Conservation (phyloP, 92 coral and sea anemone genomes). For the Virgularia gustaviana region DNA sequence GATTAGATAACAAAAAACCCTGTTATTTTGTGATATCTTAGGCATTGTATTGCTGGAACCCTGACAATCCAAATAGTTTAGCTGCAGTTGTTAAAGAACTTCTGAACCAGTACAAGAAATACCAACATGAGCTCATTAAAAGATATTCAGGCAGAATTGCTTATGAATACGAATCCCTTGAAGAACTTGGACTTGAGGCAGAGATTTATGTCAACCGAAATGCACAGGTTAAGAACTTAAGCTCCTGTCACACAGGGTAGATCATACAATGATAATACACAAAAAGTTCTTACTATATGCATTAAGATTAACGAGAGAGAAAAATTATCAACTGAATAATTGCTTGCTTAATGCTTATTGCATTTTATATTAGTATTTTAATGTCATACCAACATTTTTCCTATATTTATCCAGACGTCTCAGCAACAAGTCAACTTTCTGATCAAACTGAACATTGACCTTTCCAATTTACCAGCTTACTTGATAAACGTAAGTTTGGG, state of each 20-base stretch:
- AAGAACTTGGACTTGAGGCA: conserved; percentile 51
- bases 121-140: conserved; percentile 67
- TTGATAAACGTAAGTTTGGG: conserved; percentile 66
- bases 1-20: not conserved
- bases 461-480: conserved; percentile 70
- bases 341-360: not conserved
- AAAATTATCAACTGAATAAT: too few species aligned
- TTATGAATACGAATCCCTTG: conserved; percentile 57
- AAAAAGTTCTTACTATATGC: too few species aligned
- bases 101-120: conserved; percentile 65
- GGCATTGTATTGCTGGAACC: conserved; percentile 76
- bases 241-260: too few species aligned
- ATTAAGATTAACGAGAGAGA: too few species aligned
- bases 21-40: conserved; percentile 6
- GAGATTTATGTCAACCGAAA: conserved; percentile 67
- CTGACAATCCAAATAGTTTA: conserved; percentile 60
- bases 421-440: conserved; percentile 65
- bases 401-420: conserved; percentile 32
- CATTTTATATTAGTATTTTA: not conserved
- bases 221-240: conserved; percentile 67
- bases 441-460: conserved; percentile 76
- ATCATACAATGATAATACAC: too few species aligned
- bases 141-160: conserved; percentile 60
- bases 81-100: conserved; percentile 62
- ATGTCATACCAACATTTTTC: not conserved